Evolutionary conservation across 2,113 vertebrate genomes (phyloP), one percentile per base, ranked within the genome.

Genomic region (Lepus europaeus): DNA sequence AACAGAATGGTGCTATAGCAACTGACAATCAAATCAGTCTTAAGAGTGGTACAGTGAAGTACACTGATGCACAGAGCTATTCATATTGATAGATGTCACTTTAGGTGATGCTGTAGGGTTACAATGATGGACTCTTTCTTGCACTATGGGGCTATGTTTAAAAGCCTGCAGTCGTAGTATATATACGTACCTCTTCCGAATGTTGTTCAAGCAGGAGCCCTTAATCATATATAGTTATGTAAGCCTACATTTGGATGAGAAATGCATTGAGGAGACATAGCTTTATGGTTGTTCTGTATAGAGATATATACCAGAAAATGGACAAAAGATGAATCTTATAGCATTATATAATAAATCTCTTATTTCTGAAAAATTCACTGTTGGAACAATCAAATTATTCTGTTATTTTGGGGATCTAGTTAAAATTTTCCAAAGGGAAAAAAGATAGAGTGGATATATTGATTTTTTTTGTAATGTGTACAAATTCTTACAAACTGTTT

Each of bases 351-450:
- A 33, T 63, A 76, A 45, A 6, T 45, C 45, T 7, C 39, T 87
- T 68, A 74, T 56, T 64, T 73, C 86, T 74, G 22, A 22, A 90
- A 73, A 70, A 70, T 23, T 51, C 13, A 87, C 31, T 74, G 2
- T 70, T 66, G 73, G 33, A 86, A 13, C 10, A 56, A 5, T 36
- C 51, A 78, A 51, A 6, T 66, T 74, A 19, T 77, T 51, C 64
- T 96, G n/a, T 36, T 33, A 36, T 76, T 56, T 83, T 10, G 36
- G 29, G 45, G 17, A 95, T 10, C 23, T 73, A 39, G n/a, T 80
- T 83, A 25, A 17, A 1, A 39, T 45, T 63, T 96, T 87, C 94
- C 27, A 93, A 79, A 59, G 89, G 17, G 33, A 83, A 74, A 87
- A 81, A 72, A 6, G 12, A 66, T 6, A 72, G 45, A 13, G 4